A percentile compares a stretch with the other conserved stretches of the same genome.
Evolutionary conservation across 1,140 invertebrate genomes (phyloP).

Genomic region (Drosophila setifemur): DNA sequence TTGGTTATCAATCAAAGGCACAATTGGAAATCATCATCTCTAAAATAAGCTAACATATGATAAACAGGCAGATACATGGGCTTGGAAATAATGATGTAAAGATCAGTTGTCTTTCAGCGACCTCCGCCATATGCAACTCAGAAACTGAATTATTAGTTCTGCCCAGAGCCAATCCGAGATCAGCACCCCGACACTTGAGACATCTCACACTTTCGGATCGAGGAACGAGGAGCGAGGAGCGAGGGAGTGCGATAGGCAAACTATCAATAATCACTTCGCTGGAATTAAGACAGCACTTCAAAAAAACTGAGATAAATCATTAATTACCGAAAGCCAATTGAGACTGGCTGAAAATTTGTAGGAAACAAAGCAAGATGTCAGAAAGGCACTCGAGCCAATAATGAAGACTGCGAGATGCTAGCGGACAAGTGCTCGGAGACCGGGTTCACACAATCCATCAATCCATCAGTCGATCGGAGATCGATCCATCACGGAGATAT

Average conservation of each 20-base stretch:
- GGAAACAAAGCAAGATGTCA: constrained; percentile 75
- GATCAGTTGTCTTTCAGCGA: not conserved
- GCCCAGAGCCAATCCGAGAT: constrained; percentile 22
- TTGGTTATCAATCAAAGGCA: too few relatives aligned
- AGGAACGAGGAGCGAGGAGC: not conserved
- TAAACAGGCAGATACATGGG: not conserved
- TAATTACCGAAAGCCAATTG: constrained; percentile 66
- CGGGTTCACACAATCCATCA: constrained; percentile 76
- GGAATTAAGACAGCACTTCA: constrained; percentile 73
- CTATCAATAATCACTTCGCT: constrained; percentile 69
- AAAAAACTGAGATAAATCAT: constrained; percentile 68
- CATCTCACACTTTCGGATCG: constrained; percentile 33
- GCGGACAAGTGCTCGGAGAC: constrained; percentile 62
- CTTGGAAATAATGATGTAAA: constrained; percentile 9
- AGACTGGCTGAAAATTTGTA: constrained; percentile 46
- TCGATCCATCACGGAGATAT: constrained; percentile 72
- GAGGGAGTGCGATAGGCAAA: constrained; percentile 34
- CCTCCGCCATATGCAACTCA: constrained; percentile 11
- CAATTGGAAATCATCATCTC: too few relatives aligned
- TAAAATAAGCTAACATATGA: not conserved
- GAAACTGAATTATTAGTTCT: constrained; percentile 13
- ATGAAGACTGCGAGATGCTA: constrained; percentile 38
- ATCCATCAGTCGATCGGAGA: constrained; percentile 53
- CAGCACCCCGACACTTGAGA: constrained; percentile 29
- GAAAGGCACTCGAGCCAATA: constrained; percentile 68